phyloP scores from a whole-genome alignment of 2,888 invertebrate genomes.

The Ashinkailepas kermadecensis region DNA sequence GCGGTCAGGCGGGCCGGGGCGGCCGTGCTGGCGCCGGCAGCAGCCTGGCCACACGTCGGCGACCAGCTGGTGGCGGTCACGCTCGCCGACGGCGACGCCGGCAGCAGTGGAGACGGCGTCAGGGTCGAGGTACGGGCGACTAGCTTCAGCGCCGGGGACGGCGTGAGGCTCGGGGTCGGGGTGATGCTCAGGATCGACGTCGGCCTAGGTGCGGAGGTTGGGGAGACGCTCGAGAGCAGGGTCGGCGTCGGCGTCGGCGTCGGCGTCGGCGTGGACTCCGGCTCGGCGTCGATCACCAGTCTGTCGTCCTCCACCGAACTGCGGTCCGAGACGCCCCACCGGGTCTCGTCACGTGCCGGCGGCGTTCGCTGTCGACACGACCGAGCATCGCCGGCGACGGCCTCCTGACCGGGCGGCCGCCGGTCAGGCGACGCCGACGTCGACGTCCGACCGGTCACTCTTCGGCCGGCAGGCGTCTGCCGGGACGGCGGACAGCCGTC shows the following conservation, averaged over 20 bases:
- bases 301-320: not conserved
- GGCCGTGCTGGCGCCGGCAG: no score
- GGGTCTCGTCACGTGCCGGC: not conserved
- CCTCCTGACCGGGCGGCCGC: no score
- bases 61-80: no score
- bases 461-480: not conserved
- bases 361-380: not conserved
- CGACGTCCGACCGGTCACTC: not conserved
- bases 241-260: not conserved
- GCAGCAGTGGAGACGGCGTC: no score
- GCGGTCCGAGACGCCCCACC: not conserved
- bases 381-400: not conserved
- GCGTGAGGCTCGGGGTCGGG: no score
- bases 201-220: no score
- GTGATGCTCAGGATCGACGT: no score
- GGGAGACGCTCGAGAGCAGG: not conserved
- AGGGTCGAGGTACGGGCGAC: no score
- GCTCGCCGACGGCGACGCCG: no score
- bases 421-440: not conserved
- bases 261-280: not conserved
- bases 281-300: constrained; percentile 5
- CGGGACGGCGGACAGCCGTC: not conserved
- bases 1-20: no score
- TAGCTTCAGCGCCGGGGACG: no score
- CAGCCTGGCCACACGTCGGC: no score